Conservation (phyloP, 2,888 invertebrate species). For the Deilephila elpenor region DNA sequence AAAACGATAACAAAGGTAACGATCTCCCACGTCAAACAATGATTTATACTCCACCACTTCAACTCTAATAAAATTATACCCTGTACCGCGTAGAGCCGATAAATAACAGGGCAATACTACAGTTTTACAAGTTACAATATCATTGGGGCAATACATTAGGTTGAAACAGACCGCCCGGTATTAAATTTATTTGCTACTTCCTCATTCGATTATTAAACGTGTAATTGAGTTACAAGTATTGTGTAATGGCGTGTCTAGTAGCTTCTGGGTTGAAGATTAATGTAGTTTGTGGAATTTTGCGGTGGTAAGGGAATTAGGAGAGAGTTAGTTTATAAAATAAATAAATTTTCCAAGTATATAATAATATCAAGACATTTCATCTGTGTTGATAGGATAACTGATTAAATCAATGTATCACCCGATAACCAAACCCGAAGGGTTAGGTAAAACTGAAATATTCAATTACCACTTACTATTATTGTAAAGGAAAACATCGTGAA, state of each 20-base stretch:
- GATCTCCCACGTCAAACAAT: not conserved
- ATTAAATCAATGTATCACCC: too few species aligned
- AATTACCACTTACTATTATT: too few species aligned
- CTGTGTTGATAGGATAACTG: too few species aligned
- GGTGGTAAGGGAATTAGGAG: not conserved
- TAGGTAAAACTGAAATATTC: too few species aligned
- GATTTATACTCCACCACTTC: not conserved
- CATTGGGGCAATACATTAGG: conserved; percentile 18
- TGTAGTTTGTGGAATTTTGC: not conserved
- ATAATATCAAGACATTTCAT: too few species aligned
- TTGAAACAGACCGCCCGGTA: conserved; percentile 8
- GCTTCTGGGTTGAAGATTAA: not conserved
- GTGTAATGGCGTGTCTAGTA: not conserved
- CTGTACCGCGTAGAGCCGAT: conserved; percentile 13
- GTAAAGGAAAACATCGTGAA: too few species aligned
- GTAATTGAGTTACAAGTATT: conserved; percentile 16
- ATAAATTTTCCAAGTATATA: too few species aligned
- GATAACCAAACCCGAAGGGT: too few species aligned
- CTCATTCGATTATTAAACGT: conserved; percentile 15
- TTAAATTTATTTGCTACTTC: conserved; percentile 18
- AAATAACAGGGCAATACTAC: conserved; percentile 5
- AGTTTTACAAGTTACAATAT: conserved; percentile 19
- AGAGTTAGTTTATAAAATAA: too few species aligned
- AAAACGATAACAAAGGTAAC: not conserved
- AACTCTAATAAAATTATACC: conserved; percentile 23